Evolutionary conservation across 2,113 vertebrate species (phyloP), one percentile per base, ranked within the genome.

Genomic region (Anas platyrhynchos): DNA sequence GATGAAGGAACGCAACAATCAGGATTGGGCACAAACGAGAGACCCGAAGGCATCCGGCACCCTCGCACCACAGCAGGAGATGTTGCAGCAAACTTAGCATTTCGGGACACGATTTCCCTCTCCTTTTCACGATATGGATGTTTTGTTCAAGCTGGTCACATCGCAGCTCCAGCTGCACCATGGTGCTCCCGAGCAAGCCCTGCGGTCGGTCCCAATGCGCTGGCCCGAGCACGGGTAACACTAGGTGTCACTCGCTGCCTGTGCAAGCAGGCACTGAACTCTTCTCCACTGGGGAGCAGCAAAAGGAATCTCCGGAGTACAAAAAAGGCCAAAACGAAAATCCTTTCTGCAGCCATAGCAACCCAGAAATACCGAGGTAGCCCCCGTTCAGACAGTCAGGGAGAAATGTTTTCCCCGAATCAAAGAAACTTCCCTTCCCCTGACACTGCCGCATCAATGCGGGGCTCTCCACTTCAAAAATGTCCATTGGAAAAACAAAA

Each of bases 171-270:
- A 75, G 9, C 58, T 13, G 77, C 83, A 34, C 5, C 6, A 3
- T 50, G 2, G 23, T 0, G 32, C 75, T 85, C 54, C 31, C 0
- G 1, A 52, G 86, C 2, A 10, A 38, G 36, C 88, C 91, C 67
- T 20, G 61, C 2, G 11, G 65, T 73, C 54, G 20, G 20, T 48
- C 84, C 75, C 67, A 55, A 43, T 2, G 1, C 6, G 1, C 7
- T 21, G 75, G 55, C 36, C 61, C 3, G 3, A 66, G 74, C 44
- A 17, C 62, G 43, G 77, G 68, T 65, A 94, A 95, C 97, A 91
- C 96, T 97, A 98, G 98, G 92, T 97, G 98, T 75, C 95, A 90
- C 96, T 94, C 88, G 96, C 52, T 32, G 67, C 94, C 87, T 84
- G 94, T 29, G 72, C n/a, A 71, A 96, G 89, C 66, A 2, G 46